Base-by-base conservation (phyloP, 2,797 vertebrate species). In the Naso thynnoides region DNA sequence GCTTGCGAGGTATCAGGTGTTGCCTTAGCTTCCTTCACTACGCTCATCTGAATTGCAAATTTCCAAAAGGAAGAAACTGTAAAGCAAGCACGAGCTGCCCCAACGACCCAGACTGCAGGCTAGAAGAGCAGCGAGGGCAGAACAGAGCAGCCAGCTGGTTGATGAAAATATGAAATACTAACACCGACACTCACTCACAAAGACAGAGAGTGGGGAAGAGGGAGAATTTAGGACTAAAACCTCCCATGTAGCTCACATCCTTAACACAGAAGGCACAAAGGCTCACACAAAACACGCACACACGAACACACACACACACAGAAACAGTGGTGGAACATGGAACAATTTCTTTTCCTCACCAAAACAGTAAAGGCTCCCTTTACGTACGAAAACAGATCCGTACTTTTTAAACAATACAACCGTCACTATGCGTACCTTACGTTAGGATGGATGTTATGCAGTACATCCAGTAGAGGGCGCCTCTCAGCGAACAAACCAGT, bases 1-100 rank as follows among this genome's bases (percentile, higher is more conserved):
- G 57, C 60, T 50, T 55, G 21, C 1, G 2, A 53, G 21, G 49
- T 33, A 58, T 59, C 76, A 75, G 74, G 77, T 79, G 72, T 55
- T 44, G 1, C 52, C 72, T 62, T 50, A 49, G 21, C 19, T 65
- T 58, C 56, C 48, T 29, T 29, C 31, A 63, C 39, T 3, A 0
- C 42, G 1, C 52, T 81, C 79, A 81, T 86, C 44, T 83, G 66
- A 80, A 80, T 84, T 84, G 61, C 69, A 80, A 71, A 84, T 84
- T 29, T 5, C 45, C 18, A 33, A 53, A 48, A 73, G 50, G 38
- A 48, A 57, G 56, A 52, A 55, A 52, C 33, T 62, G 26, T 52
- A 61, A 65, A 72, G 68, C 53, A 55, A 59, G 33, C 1, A 0
- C 1, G 16, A 63, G 70, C 42, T 38, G 56, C 31, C 50, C 44